Conservation (phyloP, 2,113 vertebrate species). For the Nicator chloris region DNA sequence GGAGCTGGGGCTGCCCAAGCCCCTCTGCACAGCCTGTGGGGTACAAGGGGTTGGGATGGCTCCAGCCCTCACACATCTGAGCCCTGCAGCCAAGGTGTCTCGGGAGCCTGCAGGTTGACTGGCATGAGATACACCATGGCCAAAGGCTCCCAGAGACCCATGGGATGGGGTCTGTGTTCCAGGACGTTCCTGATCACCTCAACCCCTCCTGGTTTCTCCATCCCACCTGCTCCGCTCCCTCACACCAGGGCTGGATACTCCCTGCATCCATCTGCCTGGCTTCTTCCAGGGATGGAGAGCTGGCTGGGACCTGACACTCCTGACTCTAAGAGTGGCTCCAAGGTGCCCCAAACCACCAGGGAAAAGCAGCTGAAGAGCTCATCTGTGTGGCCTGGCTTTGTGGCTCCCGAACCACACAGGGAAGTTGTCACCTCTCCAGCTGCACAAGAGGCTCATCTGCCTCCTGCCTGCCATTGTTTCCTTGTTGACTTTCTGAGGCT, state of each 20-base stretch:
- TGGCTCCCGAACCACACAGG: rapidly evolving
- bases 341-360: neutral
- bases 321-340: neutral
- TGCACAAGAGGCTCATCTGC: neutral
- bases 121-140: rapidly evolving
- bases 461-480: neutral
- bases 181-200: neutral
- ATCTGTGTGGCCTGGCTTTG: neutral
- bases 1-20: neutral
- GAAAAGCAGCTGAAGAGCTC: neutral
- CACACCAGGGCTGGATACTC: neutral
- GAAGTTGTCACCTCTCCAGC: neutral
- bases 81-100: neutral
- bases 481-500: neutral
- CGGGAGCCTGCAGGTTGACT: neutral
- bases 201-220: neutral
- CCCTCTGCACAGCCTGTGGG: neutral
- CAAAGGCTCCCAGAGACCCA: neutral
- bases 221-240: neutral
- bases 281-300: neutral
- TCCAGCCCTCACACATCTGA: neutral
- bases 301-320: neutral
- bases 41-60: neutral
- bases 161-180: neutral
- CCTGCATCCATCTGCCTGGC: neutral